A percentile compares a stretch with the other conserved stretches of the same genome.
phyloP scores from a whole-genome alignment of 2,797 vertebrate genomes.

The Amblyraja radiata region DNA sequence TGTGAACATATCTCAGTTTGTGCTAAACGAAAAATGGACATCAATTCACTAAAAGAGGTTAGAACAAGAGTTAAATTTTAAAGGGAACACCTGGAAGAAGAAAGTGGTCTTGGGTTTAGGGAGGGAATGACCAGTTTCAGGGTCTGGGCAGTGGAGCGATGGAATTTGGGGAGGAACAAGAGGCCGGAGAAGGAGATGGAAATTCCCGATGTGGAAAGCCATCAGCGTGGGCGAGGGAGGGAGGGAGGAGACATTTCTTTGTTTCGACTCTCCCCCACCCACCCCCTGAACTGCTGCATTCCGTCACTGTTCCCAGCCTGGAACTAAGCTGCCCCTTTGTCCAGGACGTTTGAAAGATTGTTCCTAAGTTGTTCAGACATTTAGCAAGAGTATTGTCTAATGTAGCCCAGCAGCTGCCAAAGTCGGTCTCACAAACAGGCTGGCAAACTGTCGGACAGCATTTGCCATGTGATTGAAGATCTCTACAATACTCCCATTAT shows the following conservation, averaged over 20 bases:
- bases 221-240: background rate
- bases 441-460: constrained; percentile 47
- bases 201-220: background rate
- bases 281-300: background rate
- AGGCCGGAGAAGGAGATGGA: background rate
- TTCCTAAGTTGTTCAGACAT: constrained; percentile 50
- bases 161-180: background rate
- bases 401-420: constrained; percentile 58
- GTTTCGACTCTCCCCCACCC: no score
- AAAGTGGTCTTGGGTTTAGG: background rate
- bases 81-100: background rate
- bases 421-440: constrained; percentile 48
- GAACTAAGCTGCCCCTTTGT: background rate
- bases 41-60: no score
- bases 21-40: no score
- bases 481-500: constrained; percentile 47
- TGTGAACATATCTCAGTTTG: no score
- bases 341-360: background rate
- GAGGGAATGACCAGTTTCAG: background rate
- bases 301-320: background rate
- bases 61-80: background rate
- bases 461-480: constrained; percentile 45
- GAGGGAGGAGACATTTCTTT: background rate
- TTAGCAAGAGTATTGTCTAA: constrained; percentile 51
- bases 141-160: background rate